Conservation (phyloP, 2,113 vertebrate genomes). For the Eclectus roratus region DNA sequence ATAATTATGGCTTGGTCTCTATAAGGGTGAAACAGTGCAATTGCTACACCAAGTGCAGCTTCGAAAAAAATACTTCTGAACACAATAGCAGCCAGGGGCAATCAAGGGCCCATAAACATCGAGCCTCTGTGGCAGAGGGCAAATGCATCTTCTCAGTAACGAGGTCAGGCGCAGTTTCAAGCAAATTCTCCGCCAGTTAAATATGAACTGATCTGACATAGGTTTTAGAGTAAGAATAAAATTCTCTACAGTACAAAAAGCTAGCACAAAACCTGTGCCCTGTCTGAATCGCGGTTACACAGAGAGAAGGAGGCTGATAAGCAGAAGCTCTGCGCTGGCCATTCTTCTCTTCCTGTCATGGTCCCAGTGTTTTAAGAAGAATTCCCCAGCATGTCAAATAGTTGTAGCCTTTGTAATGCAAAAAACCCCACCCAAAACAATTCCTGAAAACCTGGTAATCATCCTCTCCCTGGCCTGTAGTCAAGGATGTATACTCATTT, state of each 20-base stretch:
- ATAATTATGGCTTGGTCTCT: neutral
- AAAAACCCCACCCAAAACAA: neutral
- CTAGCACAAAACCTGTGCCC: neutral
- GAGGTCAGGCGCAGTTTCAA: slow-evolving; percentile 1
- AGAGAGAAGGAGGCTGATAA: neutral
- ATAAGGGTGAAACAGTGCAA: neutral
- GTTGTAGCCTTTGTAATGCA: neutral
- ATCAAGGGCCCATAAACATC: slow-evolving; percentile 33
- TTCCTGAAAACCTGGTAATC: neutral
- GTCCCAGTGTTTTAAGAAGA: neutral
- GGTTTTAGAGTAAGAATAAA: neutral
- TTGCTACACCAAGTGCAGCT: neutral
- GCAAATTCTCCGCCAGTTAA: neutral
- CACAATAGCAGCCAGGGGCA: slow-evolving; percentile 4
- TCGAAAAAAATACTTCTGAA: slow-evolving; percentile 16
- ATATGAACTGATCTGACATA: neutral
- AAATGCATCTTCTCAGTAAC: slow-evolving; percentile 18
- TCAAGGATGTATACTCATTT: neutral
- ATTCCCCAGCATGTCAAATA: neutral
- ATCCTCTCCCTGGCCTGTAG: neutral
- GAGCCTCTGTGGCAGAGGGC: slow-evolving; percentile 24
- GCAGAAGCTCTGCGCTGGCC: neutral
- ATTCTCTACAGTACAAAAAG: neutral
- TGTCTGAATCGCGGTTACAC: neutral
- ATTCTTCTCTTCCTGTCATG: neutral